Base-by-base conservation (phyloP, 2,113 vertebrate genomes). In the Colossoma macropomum region DNA sequence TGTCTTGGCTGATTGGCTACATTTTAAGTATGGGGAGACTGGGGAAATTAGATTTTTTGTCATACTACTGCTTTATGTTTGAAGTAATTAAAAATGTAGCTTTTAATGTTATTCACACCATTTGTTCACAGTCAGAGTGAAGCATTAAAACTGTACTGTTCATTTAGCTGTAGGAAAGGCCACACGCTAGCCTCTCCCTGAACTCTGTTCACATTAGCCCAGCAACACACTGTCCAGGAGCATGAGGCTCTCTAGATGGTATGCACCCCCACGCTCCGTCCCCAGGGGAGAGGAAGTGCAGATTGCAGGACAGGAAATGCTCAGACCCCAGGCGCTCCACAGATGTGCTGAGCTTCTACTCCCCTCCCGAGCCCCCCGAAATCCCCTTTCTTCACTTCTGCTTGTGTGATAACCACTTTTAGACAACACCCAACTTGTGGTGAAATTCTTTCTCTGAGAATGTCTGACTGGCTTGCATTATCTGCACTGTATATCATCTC, bases 301-400 rank as follows among this genome's bases (percentile, higher is more conserved):
- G n/a, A 30, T 25, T 81, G 38, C 77, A 38, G 72, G 66, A 79
- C 83, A 85, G 88, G 85, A 90, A 89, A 71, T 76, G 71, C 76
- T 72, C 34, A 52, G 54, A 82, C 12, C 23, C 13, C 59, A 28
- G 72, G 72, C n/a, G n/a, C 83, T 41, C 66, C 45, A 56, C 89
- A 90, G 88, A 88, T 91, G 90, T 80, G 72, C 34, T 45, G 0
- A 19, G 27, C 17, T 23, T 28, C 41, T 17, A 34, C n/a, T 19
- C 34, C 25, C 56, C 21, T 28, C 4, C 27, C 54, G 38, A 30
- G 28, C 23, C 7, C 54, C 21, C 21, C 50, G 2, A 16, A 23
- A 23, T 0, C 52, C 6, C 5, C 7, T 21, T 45, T 38, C 13
- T 38, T 8, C 32, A 41, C n/a, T 28, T 1, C 6, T 50, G 70